Conservation (phyloP, 64 coral and sea anemone species). For the Acropora tenuis region DNA sequence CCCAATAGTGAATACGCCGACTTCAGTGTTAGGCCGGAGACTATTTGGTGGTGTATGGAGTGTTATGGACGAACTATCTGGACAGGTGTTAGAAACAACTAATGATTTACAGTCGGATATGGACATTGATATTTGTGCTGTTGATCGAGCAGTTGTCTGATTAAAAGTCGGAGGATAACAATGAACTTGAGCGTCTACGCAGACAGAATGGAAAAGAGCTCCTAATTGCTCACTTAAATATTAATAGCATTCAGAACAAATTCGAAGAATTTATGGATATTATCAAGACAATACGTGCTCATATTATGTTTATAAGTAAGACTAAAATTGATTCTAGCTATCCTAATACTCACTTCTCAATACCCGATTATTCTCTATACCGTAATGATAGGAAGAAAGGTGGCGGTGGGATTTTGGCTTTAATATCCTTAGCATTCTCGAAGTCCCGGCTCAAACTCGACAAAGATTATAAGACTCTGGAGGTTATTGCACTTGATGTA, state of each 20-base stretch:
- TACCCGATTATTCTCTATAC: slow-evolving; percentile 42
- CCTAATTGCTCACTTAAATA: slow-evolving; percentile 22
- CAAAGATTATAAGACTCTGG: slow-evolving; percentile 52
- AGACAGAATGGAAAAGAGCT: slow-evolving; percentile 18
- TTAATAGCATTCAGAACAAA: not conserved
- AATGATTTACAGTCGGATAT: too few relatives aligned
- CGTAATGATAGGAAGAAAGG: slow-evolving; percentile 58
- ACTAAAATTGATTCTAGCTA: slow-evolving; percentile 51
- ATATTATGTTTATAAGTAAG: slow-evolving; percentile 17
- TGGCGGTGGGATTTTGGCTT: slow-evolving; percentile 46
- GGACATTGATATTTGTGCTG: too few relatives aligned
- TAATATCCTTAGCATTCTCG: slow-evolving; percentile 8
- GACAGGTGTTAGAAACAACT: too few relatives aligned
- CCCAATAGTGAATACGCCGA: too few relatives aligned
- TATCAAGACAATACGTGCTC: slow-evolving; percentile 21
- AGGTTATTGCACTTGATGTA: slow-evolving; percentile 35
- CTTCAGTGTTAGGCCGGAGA: too few relatives aligned
- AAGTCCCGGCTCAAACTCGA: slow-evolving; percentile 9
- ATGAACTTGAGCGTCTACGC: slow-evolving; percentile 32
- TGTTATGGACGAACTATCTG: too few relatives aligned
- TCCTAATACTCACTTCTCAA: slow-evolving; percentile 7
- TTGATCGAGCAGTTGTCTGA: too few relatives aligned
- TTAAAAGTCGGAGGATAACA: not conserved
- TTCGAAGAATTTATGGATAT: not conserved
- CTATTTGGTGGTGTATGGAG: too few relatives aligned